Conservation (phyloP, 1,140 invertebrate species). For the Drosophila carrolli region DNA sequence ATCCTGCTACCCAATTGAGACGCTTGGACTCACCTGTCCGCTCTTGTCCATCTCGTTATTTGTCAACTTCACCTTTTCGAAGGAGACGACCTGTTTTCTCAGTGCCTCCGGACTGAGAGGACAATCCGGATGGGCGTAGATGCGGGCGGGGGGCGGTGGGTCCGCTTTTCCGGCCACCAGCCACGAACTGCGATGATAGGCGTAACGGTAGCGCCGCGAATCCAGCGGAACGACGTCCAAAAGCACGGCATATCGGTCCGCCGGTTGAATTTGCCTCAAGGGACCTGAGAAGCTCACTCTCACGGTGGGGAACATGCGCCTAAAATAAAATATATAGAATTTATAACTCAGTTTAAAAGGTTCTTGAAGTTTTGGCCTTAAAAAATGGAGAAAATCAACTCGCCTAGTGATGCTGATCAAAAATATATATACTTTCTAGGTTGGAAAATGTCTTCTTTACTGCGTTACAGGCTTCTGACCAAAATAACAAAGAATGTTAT, state of each 20-base stretch:
- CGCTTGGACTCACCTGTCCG: slow-evolving; percentile 93
- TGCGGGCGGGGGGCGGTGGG: slow-evolving; percentile 95
- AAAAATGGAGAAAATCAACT: too few species aligned
- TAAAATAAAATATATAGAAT: slow-evolving; percentile 84
- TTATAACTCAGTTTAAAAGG: too few species aligned
- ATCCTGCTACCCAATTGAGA: too few species aligned
- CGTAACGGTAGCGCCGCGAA: slow-evolving; percentile 98
- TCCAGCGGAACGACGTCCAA: slow-evolving; percentile 99
- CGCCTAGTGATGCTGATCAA: too few species aligned
- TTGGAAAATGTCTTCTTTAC: too few species aligned
- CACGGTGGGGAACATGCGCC: slow-evolving; percentile 99
- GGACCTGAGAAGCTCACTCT: slow-evolving; percentile 95
- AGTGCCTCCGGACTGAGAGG: slow-evolving; percentile 98
- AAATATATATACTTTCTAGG: too few species aligned
- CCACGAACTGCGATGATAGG: slow-evolving; percentile 99
- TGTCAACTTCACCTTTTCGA: slow-evolving; percentile 99
- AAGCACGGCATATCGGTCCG: slow-evolving; percentile 94
- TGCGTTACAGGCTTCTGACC: too few species aligned
- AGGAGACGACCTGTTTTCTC: slow-evolving; percentile 98
- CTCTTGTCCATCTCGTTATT: slow-evolving; percentile 99
- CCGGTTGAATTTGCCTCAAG: slow-evolving; percentile 87
- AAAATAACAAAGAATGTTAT: slow-evolving; percentile 4
- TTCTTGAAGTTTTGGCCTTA: too few species aligned
- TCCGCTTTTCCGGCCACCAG: slow-evolving; percentile 99
- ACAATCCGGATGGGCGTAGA: slow-evolving; percentile 98